Evolutionary conservation across 2,113 vertebrate genomes (phyloP), one percentile per base, ranked within the genome.

Genomic region (Neofelis nebulosa): DNA sequence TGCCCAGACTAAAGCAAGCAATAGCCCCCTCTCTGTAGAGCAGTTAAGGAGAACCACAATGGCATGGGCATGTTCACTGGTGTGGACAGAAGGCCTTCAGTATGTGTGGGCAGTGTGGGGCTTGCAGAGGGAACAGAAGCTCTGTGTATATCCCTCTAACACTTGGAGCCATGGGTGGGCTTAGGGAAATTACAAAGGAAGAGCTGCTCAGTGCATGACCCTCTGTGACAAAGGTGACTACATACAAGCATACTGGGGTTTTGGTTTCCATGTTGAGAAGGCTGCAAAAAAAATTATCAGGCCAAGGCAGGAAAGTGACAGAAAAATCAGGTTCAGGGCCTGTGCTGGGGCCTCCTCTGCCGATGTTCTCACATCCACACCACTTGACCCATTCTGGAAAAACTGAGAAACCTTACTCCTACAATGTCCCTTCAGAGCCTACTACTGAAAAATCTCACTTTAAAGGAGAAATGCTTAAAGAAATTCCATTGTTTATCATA

Each of bases 401-500:
- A 91, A 71, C 5, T 73, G 18, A 79, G 52, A 83, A 73, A n/a
- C 48, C 29, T 69, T 73, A 31, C 45, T 45, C 45, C 45, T 45
- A 8, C 45, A 45, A 45, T 45, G 45, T 45, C 45, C 45, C 45
- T 45, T 45, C 61, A 65, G 27, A 93, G 19, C 7, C 68, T 36
- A 61, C 31, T 52, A 36, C 36, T 57, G 45, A 57, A 71, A 95
- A 91, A 21, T 5, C 36, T 79, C 12, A 50, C 36, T 66, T 79
- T 79, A 79, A 82, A 63, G 38, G 50, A 87, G 50, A 96, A 90
- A 91, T 71, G 19, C n/a, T 86, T 63, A 45, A 52, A 68, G 33
- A 93, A 93, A 86, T 45, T n/a, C 29, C 68, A 87, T 57, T 85
- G 69, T 48, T 91, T 82, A 29, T 71, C 50, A 91, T n/a, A 83